Evolutionary conservation across 2,113 vertebrate species (phyloP).

Genomic region (Fulmarus glacialis): DNA sequence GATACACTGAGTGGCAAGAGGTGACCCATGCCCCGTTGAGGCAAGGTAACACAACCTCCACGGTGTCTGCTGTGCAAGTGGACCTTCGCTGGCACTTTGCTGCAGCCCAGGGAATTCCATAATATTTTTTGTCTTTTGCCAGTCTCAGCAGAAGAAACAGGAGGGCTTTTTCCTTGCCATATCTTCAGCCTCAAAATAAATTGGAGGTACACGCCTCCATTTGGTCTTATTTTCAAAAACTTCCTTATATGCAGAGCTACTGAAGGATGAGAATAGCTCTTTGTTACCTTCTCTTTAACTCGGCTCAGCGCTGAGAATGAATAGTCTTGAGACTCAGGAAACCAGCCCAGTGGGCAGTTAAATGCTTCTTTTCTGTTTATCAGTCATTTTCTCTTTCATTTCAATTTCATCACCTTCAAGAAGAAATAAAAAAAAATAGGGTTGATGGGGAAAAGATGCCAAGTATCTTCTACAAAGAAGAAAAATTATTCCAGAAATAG

Average conservation of each 20-base stretch:
- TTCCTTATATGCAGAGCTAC: background rate
- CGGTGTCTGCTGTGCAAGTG: background rate
- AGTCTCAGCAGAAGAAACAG: background rate
- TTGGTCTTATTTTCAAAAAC: background rate
- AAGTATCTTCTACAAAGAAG: background rate
- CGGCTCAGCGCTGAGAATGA: background rate
- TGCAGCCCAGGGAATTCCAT: background rate
- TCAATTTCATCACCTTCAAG: background rate
- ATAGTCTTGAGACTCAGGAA: background rate
- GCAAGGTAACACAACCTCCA: background rate
- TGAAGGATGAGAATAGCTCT: background rate
- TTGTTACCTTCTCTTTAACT: background rate
- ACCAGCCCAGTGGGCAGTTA: background rate
- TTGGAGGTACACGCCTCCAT: background rate
- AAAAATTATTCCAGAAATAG: background rate
- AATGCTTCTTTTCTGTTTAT: background rate
- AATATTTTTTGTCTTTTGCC: background rate
- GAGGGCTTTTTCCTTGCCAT: background rate
- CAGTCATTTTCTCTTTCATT: background rate
- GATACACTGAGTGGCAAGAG: background rate
- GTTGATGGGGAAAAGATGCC: background rate
- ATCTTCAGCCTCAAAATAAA: background rate
- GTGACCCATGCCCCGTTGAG: accelerated
- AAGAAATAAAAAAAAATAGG: background rate
- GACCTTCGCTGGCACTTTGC: background rate